Evolutionary conservation across 2,113 vertebrate genomes (phyloP), one percentile per base, ranked within the genome.

Genomic region (Bagarius yarrelli): DNA sequence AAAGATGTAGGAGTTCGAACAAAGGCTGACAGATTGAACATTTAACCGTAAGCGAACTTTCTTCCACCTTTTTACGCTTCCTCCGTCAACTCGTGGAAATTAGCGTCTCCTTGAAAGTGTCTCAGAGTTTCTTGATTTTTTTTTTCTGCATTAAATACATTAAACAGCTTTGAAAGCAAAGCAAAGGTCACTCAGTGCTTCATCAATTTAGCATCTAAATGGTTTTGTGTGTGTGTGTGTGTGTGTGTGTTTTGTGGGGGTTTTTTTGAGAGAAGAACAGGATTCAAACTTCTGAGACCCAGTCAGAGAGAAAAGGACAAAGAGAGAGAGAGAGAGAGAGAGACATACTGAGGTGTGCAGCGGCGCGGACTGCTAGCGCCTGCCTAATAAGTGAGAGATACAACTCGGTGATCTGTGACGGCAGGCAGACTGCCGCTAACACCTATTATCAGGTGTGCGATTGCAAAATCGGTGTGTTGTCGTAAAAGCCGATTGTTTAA

Each of bases 301-400:
- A 72, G 57, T 56, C 80, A 83, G 86, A 87, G 87, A 89, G 44
- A 47, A n/a, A n/a, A n/a, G n/a, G 44, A 47, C 5, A 47, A 8
- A 47, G 44, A 47, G 87, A 86, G 88, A 23, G 89, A 86, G 56
- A 8, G 67, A 77, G 63, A 6, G 81, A 59, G 82, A 78, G 56
- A 40, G 81, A 78, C 36, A 67, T 50, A 66, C 66, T 23, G 50
- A 16, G 36, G 69, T 81, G 73, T 63, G 47, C 67, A 72, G 83
- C 86, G 86, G 88, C 61, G 61, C 81, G 14, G 81, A 85, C 85
- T 83, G 81, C 87, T 82, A 69, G 9, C 79, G 32, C 74, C 85
- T 81, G 77, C 82, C 87, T 92, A 92, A 92, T 91, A 92, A 91
- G 91, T 91, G 89, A 90, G 89, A 93, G 88, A 83, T 56, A 87